Evolutionary conservation across 2,113 vertebrate species (phyloP).

Genomic region (Pardalotus punctatus): DNA sequence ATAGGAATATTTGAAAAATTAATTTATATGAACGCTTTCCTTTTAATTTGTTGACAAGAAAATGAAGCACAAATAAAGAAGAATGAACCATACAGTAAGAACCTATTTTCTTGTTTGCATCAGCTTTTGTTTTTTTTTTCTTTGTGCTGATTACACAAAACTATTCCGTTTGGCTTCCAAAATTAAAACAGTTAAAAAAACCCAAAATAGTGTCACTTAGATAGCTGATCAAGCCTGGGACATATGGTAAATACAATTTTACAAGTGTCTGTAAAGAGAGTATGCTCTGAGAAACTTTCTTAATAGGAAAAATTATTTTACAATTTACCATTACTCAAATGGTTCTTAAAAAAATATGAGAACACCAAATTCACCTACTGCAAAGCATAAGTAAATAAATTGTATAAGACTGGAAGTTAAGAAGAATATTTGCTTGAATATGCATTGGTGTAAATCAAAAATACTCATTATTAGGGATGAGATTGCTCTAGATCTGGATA

Average conservation of each 20-base stretch:
- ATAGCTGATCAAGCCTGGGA: not conserved
- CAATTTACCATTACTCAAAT: not conserved
- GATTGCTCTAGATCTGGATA: not conserved
- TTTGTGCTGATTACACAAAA: not conserved
- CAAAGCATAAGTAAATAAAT: not conserved
- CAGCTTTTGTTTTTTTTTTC: not conserved
- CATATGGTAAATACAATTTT: not conserved
- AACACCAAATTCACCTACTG: not conserved
- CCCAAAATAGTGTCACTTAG: accelerated
- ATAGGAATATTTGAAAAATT: not conserved
- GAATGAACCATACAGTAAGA: not conserved
- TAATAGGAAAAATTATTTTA: not conserved
- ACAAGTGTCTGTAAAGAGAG: not conserved
- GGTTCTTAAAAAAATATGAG: not conserved
- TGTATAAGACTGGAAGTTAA: not conserved
- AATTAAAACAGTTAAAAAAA: not conserved
- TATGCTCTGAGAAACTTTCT: not conserved
- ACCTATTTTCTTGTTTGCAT: not conserved
- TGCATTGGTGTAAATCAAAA: not conserved
- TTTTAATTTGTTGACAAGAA: not conserved
- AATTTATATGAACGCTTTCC: not conserved
- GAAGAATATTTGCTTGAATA: not conserved
- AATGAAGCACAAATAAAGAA: not conserved
- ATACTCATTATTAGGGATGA: not conserved
- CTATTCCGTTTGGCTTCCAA: not conserved